phyloP scores from a whole-genome alignment of 1,140 invertebrate genomes.

The Telenomus remus region DNA sequence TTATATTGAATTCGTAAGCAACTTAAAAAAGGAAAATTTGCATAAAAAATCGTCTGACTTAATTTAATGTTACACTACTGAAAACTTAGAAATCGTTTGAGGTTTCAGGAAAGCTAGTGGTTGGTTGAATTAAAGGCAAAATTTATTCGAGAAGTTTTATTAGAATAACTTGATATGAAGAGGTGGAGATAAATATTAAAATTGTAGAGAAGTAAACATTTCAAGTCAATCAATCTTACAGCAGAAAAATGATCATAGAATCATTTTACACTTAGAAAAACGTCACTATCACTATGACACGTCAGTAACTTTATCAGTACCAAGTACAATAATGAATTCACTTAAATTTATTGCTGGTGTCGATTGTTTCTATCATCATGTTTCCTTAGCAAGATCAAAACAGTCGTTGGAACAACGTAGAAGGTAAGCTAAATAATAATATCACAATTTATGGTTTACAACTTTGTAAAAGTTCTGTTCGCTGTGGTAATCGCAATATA shows the following conservation, averaged over 20 bases:
- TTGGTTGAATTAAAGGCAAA: neutral
- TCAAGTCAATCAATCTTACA: slow-evolving; percentile 66
- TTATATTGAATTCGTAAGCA: too few species aligned
- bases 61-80: neutral
- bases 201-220: slow-evolving; percentile 75
- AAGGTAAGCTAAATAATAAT: slow-evolving; percentile 75
- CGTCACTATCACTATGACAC: neutral
- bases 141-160: slow-evolving; percentile 70
- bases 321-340: neutral
- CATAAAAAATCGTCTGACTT: too few species aligned
- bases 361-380: slow-evolving; percentile 11
- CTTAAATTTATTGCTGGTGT: neutral
- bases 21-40: too few species aligned
- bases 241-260: slow-evolving; percentile 30
- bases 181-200: slow-evolving; percentile 75
- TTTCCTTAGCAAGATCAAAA: slow-evolving; percentile 51
- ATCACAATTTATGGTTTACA: slow-evolving; percentile 76
- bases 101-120: neutral
- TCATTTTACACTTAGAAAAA: slow-evolving; percentile 5
- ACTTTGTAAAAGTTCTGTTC: slow-evolving; percentile 58
- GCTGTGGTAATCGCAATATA: slow-evolving; percentile 39
- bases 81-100: neutral
- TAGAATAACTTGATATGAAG: slow-evolving; percentile 75
- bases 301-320: neutral
- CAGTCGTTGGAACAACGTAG: slow-evolving; percentile 69